Base-by-base conservation (phyloP, 1,140 invertebrate species). In the Argopecten irradians region DNA sequence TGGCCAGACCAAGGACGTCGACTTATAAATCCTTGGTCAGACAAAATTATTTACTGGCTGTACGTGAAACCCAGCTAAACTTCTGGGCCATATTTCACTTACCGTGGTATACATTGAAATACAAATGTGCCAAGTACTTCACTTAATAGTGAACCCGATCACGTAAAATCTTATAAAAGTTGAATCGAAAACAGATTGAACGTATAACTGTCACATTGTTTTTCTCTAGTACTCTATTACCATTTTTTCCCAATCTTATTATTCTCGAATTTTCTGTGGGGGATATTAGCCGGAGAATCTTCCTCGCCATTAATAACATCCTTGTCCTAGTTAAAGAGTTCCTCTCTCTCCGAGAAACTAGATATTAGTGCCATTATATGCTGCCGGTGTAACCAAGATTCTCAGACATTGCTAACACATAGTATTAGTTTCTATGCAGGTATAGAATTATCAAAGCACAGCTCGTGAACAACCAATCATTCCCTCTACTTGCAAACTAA, bases 381-480 rank as follows among this genome's bases (percentile, higher is more conserved):
- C 55, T n/a, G n/a, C 28, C 55, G 1, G 22, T 71, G 1, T 11
- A n/a, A 28, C n/a, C 1, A 28, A 22, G 22, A n/a, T n/a, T 71
- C 5, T 46, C 5, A 8, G 43, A 8, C 19, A 46, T 19, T 46
- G 43, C 19, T 46, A 46, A 46, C 11, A 22, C 43, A 46, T 19
- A 46, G 43, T 46, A 46, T 46, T 71, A 28, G 55, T 71, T 28
- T 28, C 55, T 22, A 71, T 71, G 55, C 55, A 71, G 55, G 55
- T n/a, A 71, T 71, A 71, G 55, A 71, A 71, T 71, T 71, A 71
- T 71, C 55, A n/a, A 71, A 71, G 55, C 55, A 71, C 55, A 71
- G 55, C n/a, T 71, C 55, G 22, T n/a, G 9, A 28, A 11, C n/a
- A 71, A n/a, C 55, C 22, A 71, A 71, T 71, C 55, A 71, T 71